phyloP scores from a whole-genome alignment of 2,888 invertebrate genomes.

The Esperia sulphurella region DNA sequence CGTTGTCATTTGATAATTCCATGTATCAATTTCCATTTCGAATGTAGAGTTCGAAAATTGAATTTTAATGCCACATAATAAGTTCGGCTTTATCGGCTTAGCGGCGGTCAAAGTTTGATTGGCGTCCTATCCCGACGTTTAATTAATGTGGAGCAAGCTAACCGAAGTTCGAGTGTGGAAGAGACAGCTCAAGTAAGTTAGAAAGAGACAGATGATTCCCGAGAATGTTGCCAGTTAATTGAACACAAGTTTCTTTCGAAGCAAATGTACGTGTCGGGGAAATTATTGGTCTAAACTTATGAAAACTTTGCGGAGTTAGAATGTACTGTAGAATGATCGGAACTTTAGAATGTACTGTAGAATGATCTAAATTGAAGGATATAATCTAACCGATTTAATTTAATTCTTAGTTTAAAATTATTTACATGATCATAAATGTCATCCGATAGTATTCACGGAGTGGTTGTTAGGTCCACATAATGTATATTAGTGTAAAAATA shows the following conservation, averaged over 20 bases:
- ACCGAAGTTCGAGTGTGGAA: conserved; percentile 49
- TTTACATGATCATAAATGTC: too few species aligned
- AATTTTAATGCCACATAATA: conserved; percentile 76
- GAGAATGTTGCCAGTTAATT: conserved; percentile 66
- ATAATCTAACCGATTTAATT: too few species aligned
- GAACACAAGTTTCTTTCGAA: conserved; percentile 55
- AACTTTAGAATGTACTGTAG: conserved; percentile 37
- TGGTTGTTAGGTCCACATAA: too few species aligned
- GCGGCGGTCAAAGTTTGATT: conserved; percentile 76
- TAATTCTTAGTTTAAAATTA: too few species aligned
- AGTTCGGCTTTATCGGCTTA: conserved; percentile 72
- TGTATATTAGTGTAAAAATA: too few species aligned
- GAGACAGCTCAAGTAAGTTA: conserved; percentile 31
- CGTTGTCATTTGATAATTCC: conserved; percentile 40
- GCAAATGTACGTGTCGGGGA: conserved; percentile 48
- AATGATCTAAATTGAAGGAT: conserved; percentile 23
- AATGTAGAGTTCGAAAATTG: conserved; percentile 59
- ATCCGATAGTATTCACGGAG: too few species aligned
- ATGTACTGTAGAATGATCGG: conserved; percentile 36
- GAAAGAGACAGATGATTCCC: conserved; percentile 45
- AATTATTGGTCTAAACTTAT: conserved; percentile 49
- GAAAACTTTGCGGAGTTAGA: conserved; percentile 38
- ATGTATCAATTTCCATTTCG: conserved; percentile 59
- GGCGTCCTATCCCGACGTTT: conserved; percentile 71
- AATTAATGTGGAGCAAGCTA: conserved; percentile 69